Base-by-base conservation (phyloP, 2,888 invertebrate species). In the Nysson spinosus region DNA sequence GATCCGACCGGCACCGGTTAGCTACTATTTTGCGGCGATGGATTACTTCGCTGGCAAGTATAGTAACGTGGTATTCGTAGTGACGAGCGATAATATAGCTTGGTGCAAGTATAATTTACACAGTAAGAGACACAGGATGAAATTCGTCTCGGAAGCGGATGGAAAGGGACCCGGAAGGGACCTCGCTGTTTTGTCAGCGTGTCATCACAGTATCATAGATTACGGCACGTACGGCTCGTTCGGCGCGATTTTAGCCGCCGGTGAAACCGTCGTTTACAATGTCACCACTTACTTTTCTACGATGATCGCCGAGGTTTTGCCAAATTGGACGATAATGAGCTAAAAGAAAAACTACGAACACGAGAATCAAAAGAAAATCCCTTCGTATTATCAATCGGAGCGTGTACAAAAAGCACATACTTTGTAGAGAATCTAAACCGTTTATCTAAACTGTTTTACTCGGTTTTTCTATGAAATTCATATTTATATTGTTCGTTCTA, bases 191-290 rank as follows among this genome's bases (percentile, higher is more conserved):
- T 77, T 88, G 43, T 83, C 87, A 14, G 77, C 84, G 9, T 88
- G 88, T 52, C 87, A 88, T 78, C 89, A 89, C 69, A 87, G 86
- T 57, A 87, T 89, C 64, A 88, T 88, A 67, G 87, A 88, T 77
- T 88, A 88, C 44, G 88, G 88, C 4, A 88, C 87, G 14, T 88
- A 87, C 28, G 88, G 88, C 16, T 86, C 87, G 2, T 87, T 87
- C 65, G 87, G 85, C 0, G 88, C 88, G 7, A 82, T 88, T 65
- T 72, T 88, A 24, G 85, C 87, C 24, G 83, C 82, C 4, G 88
- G 88, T n/a, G 87, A 88, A 57, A 88, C 87, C 0, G 71, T 88
- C 2, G 83, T 87, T 44, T 87, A 87, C 68, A 87, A 87, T 63
- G 84, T 85, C 22, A 83, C 85, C 40, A 75, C 84, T 46, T 82